Base-by-base conservation (phyloP, 2,888 invertebrate species). In the Disparrhopalites patrizii region DNA sequence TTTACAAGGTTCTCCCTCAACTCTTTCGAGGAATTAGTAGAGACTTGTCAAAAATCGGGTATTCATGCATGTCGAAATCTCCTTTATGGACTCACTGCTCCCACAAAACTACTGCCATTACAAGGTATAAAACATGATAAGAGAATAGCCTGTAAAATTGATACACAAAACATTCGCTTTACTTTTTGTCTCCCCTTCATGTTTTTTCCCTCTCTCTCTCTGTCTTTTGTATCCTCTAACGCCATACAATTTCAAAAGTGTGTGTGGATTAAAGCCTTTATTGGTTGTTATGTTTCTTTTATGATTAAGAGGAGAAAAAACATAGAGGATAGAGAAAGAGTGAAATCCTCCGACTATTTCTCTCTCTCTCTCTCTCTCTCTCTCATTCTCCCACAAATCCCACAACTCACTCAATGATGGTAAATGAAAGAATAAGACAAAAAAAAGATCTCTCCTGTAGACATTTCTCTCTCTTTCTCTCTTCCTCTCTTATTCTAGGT, bases 1-100 rank as follows among this genome's bases (percentile, higher is more conserved):
- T n/a, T 23, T 13, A 51, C 51, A 51, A 38, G 18, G 33, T 36
- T 40, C 33, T 30, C 55, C n/a, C n/a, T n/a, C n/a, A n/a, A n/a
- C n/a, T n/a, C n/a, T n/a, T n/a, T n/a, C n/a, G 27, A 20, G 62
- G 62, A 52, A 60, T 57, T 62, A 62, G 62, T 65, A 43, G 64
- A n/a, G 55, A 55, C 57, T 66, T 70, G 68, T 70, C 68, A 70
- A 70, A 51, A 68, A 70, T 67, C 50, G 52, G 64, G 66, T 66
- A 68, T 68, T 70, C 70, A 70, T 66, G 68, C 68, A 66, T 68
- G 70, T 62, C 52, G 31, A 15, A 40, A 20, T 43, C 55, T 27
- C 18, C 20, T 30, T 31, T 30, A 33, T 30, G 31, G 27, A 36
- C n/a, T 33, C 7, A 36, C 31, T 10, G 43, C 30, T 61, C 13